phyloP scores from a whole-genome alignment of 2,888 invertebrate species.

The Scaptomyza parva region DNA sequence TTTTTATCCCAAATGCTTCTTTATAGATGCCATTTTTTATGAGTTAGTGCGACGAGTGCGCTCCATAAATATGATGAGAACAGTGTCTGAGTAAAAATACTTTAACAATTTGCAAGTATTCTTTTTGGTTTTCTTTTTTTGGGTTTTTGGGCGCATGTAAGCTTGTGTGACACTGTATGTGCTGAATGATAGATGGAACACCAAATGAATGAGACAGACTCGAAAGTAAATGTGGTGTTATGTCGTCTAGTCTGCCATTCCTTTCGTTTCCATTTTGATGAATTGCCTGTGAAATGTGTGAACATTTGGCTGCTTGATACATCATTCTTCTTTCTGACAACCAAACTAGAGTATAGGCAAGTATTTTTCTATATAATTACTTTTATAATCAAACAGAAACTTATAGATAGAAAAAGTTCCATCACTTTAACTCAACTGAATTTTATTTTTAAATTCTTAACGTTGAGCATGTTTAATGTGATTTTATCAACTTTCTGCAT shows the following conservation, averaged over 20 bases:
- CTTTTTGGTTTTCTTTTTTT: neutral
- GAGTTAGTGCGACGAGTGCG: slow-evolving; percentile 78
- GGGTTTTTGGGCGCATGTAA: slow-evolving; percentile 50
- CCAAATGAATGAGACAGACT: slow-evolving; percentile 34
- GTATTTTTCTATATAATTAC: neutral
- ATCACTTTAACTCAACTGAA: too few species aligned
- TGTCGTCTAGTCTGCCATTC: neutral
- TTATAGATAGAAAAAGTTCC: too few species aligned
- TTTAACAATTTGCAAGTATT: slow-evolving; percentile 39
- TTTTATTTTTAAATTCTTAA: too few species aligned
- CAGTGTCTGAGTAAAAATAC: slow-evolving; percentile 40
- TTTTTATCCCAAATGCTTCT: slow-evolving; percentile 32
- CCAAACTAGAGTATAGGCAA: slow-evolving; percentile 3
- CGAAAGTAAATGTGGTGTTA: slow-evolving; percentile 27
- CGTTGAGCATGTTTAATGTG: too few species aligned
- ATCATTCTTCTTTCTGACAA: slow-evolving; percentile 12
- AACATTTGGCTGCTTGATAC: slow-evolving; percentile 28
- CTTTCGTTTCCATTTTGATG: slow-evolving; percentile 27
- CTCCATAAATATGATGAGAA: slow-evolving; percentile 76
- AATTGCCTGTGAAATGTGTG: slow-evolving; percentile 42
- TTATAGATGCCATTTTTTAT: slow-evolving; percentile 70
- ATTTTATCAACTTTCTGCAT: slow-evolving; percentile 3
- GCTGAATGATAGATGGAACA: slow-evolving; percentile 50
- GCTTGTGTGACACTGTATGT: slow-evolving; percentile 43
- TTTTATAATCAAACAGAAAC: neutral